Evolutionary conservation across 1,140 invertebrate genomes (phyloP), one percentile per base, ranked within the genome.

Genomic region (Pogonomyrmex barbatus): DNA sequence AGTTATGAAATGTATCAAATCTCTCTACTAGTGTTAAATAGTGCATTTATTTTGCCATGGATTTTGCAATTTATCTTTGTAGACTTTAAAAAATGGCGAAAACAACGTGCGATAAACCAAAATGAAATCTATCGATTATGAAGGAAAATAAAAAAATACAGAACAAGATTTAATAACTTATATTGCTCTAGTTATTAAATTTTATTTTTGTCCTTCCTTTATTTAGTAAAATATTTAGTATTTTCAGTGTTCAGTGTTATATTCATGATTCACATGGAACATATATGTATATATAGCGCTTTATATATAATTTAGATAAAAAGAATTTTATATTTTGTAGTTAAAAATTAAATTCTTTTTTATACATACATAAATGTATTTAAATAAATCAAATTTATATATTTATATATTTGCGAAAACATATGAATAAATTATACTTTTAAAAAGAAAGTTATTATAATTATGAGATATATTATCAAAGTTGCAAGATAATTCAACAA

Each of bases 11-110:
- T 94, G 1, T 93, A 91, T 70, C 94, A 95, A 88, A 86, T 93
- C 33, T 87, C 93, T 56, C 90, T 95, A 56, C 85, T 95, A 77
- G 84, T 84, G 10, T 84, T 94, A 54, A 93, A 94, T 83, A 78
- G 89, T 63, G 81, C 92, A 10, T 95, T 94, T 56, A 90, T 95
- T 60, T 84, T 95, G 56, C 94, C 94, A 6, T 95, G 94, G 94
- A 67, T 75, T 39, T 77, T 94, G 71, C 93, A 95, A 82, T 92
- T 95, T 33, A 56, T 93, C 45, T 85, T 92, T 42, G 86, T 77
- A 62, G 85, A 91, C 54, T 67, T 89, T 71, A 67, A 62, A 88
- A 88, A 87, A 70, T 79, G 82, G 39, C 73, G 60, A 24, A 87
- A 82, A 33, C 58, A 78, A 73, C 70, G 75, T 12, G 36, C 47